Evolutionary conservation across 1,140 invertebrate species (phyloP).

Genomic region (Tetramorium alpestre): DNA sequence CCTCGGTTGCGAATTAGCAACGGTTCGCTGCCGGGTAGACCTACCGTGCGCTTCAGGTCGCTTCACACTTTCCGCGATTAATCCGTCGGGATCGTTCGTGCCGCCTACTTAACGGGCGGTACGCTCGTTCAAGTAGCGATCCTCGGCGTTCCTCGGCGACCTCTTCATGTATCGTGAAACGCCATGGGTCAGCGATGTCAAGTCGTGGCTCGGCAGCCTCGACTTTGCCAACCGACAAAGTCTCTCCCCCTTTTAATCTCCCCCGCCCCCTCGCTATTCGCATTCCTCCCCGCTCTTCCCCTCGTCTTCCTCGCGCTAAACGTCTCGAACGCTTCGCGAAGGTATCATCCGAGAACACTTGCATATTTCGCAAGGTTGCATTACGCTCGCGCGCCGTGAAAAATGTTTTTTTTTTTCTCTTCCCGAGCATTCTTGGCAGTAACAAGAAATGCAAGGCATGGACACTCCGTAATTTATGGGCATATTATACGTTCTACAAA

Average conservation of each 20-base stretch:
- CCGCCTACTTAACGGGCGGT: constrained; percentile 73
- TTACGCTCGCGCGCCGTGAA: background rate
- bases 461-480: background rate
- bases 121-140: constrained; percentile 77
- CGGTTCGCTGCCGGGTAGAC: constrained; percentile 68
- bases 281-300: constrained; percentile 8
- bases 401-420: background rate
- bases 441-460: background rate
- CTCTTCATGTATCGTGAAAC: constrained; percentile 80
- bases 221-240: constrained; percentile 62
- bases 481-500: background rate
- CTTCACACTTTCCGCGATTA: constrained; percentile 79
- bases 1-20: constrained; percentile 67
- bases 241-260: constrained; percentile 44
- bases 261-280: background rate
- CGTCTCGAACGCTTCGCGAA: constrained; percentile 10
- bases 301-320: background rate
- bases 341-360: constrained; percentile 24
- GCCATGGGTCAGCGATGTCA: constrained; percentile 78
- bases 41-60: constrained; percentile 61
- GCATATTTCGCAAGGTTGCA: constrained; percentile 41
- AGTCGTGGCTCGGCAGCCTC: constrained; percentile 76
- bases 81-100: constrained; percentile 77
- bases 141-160: constrained; percentile 73
- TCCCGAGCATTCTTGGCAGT: background rate